Conservation (phyloP, 2,113 vertebrate species). For the Tamias sibiricus region DNA sequence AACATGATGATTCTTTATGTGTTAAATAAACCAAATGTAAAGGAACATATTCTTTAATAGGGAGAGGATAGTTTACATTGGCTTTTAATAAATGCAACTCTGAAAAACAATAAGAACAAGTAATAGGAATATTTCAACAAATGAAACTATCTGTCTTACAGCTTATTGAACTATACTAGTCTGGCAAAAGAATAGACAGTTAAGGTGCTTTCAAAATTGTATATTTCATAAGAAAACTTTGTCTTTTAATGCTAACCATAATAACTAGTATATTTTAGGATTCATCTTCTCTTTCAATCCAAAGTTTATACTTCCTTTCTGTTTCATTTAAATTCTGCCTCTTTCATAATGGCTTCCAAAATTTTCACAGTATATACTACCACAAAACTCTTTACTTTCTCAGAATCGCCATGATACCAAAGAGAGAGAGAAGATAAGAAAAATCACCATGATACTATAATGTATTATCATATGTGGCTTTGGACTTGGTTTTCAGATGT, state of each 20-base stretch:
- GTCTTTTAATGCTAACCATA: neutral
- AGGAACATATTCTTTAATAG: neutral
- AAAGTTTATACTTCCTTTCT: neutral
- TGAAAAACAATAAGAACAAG: neutral
- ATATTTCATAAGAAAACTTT: neutral
- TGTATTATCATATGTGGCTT: neutral
- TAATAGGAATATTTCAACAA: neutral
- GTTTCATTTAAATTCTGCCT: constrained; percentile 15
- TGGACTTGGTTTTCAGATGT: neutral
- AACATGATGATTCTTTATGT: neutral
- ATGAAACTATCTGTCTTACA: neutral
- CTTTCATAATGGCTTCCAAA: constrained; percentile 21
- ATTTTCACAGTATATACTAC: neutral
- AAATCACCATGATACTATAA: neutral
- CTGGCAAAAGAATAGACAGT: neutral
- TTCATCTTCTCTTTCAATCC: neutral
- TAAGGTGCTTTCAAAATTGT: neutral
- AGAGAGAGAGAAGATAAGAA: neutral
- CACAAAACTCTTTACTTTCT: constrained; percentile 11
- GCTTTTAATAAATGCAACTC: neutral
- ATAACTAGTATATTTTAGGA: neutral
- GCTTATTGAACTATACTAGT: neutral
- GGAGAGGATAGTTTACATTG: neutral
- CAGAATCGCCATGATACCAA: neutral
- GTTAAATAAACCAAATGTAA: neutral